Evolutionary conservation across 1,140 invertebrate species (phyloP), one percentile per base, ranked within the genome.

Genomic region (silkworm (Bombyx mori)): DNA sequence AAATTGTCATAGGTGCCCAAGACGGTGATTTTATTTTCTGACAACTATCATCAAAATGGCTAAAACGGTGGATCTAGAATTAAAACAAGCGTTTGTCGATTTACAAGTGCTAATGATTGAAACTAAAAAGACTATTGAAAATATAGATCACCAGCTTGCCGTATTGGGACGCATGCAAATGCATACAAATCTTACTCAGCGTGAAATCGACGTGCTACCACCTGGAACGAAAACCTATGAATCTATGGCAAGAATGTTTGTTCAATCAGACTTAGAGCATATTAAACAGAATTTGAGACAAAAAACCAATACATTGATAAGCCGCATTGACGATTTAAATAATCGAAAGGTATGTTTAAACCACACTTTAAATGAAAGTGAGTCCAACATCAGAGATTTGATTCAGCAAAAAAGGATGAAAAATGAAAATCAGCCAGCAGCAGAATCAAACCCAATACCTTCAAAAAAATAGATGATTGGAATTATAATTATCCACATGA

Each of bases 381-480:
- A 96, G 88, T 92, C 96, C 75, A 95, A 94, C 79, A 88, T 97
- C 4, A 82, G 95, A 74, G 95, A 97, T 90, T 92, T 97, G 89
- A 92, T 97, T 0, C 91, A 93, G 66, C 92, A 92, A 58, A 89
- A 90, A 56, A 92, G 92, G 72, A 90, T 90, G 54, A 75, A 78
- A 60, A 73, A 66, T 63, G 74, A 85, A 35, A 35, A 35, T 3
- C 26, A 35, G 26, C 26, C 26, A 35, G 4, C 26, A 2, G 4
- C 26, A 35, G 26, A 35, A 49, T 6, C 47, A 18, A 53, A 54
- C 55, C 57, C 73, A 79, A 63, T 53, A 61, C 22, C 56, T 64
- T 52, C 59, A 53, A 65, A 49, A 49, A 49, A 35, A 35, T 35
- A 35, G 26, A 35, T 35, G 26, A 2, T 35, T 35, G 2, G 26